Percentiles rank a stretch among this genome's conserved stretches.
Conservation (phyloP, 2,797 vertebrate species). For the Oreochromis mossambicus region DNA sequence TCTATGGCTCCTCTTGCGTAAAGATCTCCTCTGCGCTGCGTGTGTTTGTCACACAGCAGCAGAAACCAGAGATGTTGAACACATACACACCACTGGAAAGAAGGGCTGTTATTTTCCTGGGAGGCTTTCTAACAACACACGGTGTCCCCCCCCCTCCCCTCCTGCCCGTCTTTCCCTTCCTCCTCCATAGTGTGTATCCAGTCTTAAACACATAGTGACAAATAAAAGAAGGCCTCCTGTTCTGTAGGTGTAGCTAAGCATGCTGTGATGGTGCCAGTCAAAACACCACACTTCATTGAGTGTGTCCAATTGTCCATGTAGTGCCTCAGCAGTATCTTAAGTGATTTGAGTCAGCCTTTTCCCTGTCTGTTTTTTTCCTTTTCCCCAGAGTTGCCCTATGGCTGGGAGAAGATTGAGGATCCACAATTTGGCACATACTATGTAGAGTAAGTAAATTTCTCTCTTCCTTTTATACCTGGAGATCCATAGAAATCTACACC, state of each 20-base stretch:
- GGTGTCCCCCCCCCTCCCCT: not conserved
- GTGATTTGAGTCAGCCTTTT: slow-evolving; percentile 26
- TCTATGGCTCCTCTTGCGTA: slow-evolving; percentile 56
- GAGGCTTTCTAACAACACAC: slow-evolving; percentile 21
- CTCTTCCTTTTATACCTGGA: not conserved
- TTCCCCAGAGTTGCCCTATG: slow-evolving; percentile 92
- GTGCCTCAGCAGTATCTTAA: slow-evolving; percentile 9
- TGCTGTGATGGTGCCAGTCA: slow-evolving; percentile 31
- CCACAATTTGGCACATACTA: slow-evolving; percentile 96
- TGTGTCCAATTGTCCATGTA: slow-evolving; percentile 30
- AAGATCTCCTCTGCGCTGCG: slow-evolving; percentile 46
- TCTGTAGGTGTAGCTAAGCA: not conserved
- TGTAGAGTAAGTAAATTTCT: slow-evolving; percentile 88
- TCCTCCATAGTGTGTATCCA: slow-evolving; percentile 7
- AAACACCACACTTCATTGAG: slow-evolving; percentile 5
- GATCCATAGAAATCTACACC: not conserved
- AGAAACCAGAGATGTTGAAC: slow-evolving; percentile 25
- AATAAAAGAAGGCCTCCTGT: slow-evolving; percentile 26
- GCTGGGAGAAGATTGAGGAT: slow-evolving; percentile 98
- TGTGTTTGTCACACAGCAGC: slow-evolving; percentile 51
- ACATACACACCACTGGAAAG: slow-evolving; percentile 25
- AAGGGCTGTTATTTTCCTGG: slow-evolving; percentile 29
- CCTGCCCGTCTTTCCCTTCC: not conserved
- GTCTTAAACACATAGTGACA: slow-evolving; percentile 29
- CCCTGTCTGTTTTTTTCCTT: not conserved